These are phyloP conservation scores for Acleris emargana DNA, from an alignment of 2,888 invertebrate genomes.

Conservation along the genomic window DNA sequence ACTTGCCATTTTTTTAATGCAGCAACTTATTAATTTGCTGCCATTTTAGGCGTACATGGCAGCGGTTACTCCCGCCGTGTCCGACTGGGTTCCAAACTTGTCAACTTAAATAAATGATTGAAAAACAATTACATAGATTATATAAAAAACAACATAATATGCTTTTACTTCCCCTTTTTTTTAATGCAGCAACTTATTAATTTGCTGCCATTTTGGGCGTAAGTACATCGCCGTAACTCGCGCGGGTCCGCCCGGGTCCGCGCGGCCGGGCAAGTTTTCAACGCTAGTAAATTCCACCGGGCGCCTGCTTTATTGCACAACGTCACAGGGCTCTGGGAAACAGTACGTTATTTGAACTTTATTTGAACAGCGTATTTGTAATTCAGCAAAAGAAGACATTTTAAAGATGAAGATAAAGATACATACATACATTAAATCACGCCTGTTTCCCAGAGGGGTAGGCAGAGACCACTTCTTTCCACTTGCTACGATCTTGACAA, in stretches of 20 bases:
- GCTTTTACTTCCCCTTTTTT: not conserved
- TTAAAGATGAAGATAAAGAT: no score
- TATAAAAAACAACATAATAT: not conserved
- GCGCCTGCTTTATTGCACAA: constrained; percentile 61
- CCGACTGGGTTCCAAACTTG: no score
- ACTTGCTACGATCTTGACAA: no score
- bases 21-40: constrained; percentile 3
- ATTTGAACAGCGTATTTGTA: no score
- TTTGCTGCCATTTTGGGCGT: constrained; percentile 7
- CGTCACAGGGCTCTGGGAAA: constrained; percentile 31
- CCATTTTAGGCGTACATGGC: constrained; percentile 48
- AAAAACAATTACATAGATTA: no score
- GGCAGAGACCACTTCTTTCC: no score
- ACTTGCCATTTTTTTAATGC: not conserved
- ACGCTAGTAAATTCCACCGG: constrained; percentile 72
- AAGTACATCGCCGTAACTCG: constrained; percentile 59
- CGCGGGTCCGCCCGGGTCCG: constrained; percentile 35
- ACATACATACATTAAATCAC: no score
- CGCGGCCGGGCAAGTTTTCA: constrained; percentile 59
- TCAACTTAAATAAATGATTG: no score
- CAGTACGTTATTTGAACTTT: constrained; percentile 15
- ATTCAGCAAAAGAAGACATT: no score
- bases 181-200: not conserved
- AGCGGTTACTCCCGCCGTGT: constrained; percentile 55
- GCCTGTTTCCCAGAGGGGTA: no score